These are phyloP conservation scores for Petrocephalus schoutedeni DNA, from an alignment of 2,797 vertebrate species.

Conservation along the genomic window DNA sequence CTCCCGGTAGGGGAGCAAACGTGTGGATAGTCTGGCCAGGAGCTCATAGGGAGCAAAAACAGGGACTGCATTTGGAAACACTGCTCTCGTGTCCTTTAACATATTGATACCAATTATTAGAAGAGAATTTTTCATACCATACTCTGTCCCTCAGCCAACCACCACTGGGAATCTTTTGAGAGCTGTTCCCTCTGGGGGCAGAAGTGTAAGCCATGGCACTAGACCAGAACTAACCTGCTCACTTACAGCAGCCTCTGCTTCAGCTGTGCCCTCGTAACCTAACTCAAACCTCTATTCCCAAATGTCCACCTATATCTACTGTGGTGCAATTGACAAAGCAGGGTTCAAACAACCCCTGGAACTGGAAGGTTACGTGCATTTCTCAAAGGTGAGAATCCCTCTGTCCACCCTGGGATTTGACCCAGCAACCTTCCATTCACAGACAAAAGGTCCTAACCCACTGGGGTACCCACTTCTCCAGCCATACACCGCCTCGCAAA, in stretches of 20 bases:
- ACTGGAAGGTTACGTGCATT: not conserved
- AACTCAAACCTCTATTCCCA: not conserved
- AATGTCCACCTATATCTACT: not conserved
- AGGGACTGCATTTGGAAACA: too few species aligned
- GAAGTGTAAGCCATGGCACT: not conserved
- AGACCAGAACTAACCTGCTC: not conserved
- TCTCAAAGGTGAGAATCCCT: not conserved
- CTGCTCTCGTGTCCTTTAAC: not conserved
- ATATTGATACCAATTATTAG: not conserved
- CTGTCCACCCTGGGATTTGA: not conserved
- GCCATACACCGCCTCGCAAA: not conserved
- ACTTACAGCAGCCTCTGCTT: not conserved
- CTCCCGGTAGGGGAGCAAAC: too few species aligned
- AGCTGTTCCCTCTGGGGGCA: not conserved
- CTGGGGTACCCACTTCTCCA: not conserved
- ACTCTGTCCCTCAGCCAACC: not conserved
- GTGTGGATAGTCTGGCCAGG: too few species aligned
- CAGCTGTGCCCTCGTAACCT: not conserved
- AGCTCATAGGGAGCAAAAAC: too few species aligned
- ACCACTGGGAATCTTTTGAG: not conserved
- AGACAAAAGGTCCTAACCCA: not conserved
- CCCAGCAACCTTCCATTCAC: not conserved
- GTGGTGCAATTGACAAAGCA: not conserved
- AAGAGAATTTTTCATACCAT: not conserved
- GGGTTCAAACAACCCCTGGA: not conserved